A percentile compares a stretch with the other conserved stretches of the same genome.
These are phyloP conservation scores for Petromus typicus DNA, from an alignment of 2,113 vertebrate species.

Conservation along the genomic window DNA sequence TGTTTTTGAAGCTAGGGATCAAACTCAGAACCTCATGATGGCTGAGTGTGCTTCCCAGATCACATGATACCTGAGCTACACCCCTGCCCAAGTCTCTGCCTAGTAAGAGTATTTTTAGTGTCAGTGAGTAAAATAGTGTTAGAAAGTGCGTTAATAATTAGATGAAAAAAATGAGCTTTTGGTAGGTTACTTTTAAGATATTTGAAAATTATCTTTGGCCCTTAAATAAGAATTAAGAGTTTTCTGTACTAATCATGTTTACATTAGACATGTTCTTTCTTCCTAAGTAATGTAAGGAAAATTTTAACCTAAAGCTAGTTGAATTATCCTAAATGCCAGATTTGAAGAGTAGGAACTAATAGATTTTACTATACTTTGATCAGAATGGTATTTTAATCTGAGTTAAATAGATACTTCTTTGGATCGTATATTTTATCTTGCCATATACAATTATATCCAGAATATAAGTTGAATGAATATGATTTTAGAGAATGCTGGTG, in stretches of 20 bases:
- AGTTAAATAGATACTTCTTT: constrained; percentile 48
- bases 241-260: constrained; percentile 15
- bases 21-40: background rate
- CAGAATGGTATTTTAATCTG: constrained; percentile 58
- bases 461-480: background rate
- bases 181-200: background rate
- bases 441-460: constrained; percentile 29
- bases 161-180: background rate
- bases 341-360: constrained; percentile 37
- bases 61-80: background rate
- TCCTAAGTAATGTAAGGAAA: constrained; percentile 54
- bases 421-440: constrained; percentile 43
- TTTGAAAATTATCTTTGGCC: constrained; percentile 23
- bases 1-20: background rate
- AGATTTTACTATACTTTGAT: constrained; percentile 61
- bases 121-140: background rate
- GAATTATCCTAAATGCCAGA: constrained; percentile 50
- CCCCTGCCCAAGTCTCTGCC: background rate
- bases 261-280: background rate
- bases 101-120: background rate
- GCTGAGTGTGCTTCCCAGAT: background rate
- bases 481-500: background rate
- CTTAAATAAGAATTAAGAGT: background rate
- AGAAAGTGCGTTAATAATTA: background rate
- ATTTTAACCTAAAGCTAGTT: background rate